These are phyloP conservation scores for Columba livia DNA, from an alignment of 2,113 vertebrate species.

Conservation along the genomic window DNA sequence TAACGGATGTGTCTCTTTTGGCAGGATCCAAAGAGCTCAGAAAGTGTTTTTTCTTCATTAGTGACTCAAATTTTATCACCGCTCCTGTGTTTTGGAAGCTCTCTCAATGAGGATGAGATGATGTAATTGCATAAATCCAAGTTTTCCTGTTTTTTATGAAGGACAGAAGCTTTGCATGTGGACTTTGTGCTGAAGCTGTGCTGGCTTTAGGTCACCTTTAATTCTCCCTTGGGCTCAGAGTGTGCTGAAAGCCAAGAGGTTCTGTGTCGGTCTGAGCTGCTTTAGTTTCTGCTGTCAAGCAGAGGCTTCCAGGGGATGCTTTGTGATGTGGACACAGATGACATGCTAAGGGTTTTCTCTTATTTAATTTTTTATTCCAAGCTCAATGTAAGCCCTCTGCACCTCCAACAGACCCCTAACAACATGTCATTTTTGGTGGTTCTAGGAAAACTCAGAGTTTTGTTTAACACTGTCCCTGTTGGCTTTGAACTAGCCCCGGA, in stretches of 20 bases:
- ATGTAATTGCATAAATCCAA: background rate
- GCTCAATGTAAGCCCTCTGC: background rate
- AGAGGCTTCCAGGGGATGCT: background rate
- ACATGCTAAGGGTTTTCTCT: background rate
- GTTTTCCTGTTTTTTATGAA: background rate
- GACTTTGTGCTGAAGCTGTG: background rate
- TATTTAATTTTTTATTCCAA: background rate
- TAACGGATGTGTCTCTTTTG: background rate
- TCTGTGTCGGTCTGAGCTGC: background rate
- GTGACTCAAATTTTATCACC: background rate
- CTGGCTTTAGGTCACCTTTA: background rate
- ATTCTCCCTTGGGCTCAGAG: background rate
- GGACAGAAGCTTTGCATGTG: background rate
- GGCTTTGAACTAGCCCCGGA: constrained; percentile 19
- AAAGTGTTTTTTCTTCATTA: background rate
- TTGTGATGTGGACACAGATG: background rate
- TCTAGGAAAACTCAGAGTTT: background rate
- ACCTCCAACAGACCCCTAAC: background rate
- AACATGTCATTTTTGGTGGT: background rate
- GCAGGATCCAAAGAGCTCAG: background rate
- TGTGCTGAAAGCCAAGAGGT: background rate
- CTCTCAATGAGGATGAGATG: background rate
- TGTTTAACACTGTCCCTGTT: background rate
- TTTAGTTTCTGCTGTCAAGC: background rate
- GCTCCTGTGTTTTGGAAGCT: background rate